Evolutionary conservation across 2,113 vertebrate species (phyloP).

Genomic region (Stegastes partitus): DNA sequence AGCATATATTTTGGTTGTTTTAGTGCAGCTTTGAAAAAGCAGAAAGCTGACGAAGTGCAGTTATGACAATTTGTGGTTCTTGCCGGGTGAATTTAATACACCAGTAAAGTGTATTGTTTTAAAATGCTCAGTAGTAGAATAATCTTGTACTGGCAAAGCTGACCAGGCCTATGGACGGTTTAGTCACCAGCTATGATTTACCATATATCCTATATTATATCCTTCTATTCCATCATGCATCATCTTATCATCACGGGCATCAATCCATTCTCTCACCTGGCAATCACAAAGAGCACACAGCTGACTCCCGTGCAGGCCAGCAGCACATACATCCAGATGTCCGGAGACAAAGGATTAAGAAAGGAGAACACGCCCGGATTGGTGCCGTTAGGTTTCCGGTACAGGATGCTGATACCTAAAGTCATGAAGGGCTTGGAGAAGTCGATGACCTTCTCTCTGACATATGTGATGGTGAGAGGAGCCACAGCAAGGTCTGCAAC

Average conservation of each 20-base stretch:
- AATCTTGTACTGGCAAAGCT: conserved; percentile 1
- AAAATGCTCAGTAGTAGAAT: neutral
- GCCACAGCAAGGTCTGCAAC: conserved; percentile 96
- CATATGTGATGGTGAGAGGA: conserved; percentile 97
- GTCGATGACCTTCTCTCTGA: conserved; percentile 96
- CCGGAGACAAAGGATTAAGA: conserved; percentile 95
- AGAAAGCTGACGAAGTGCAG: conserved; percentile 2
- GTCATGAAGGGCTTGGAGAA: conserved; percentile 99
- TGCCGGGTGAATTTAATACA: neutral
- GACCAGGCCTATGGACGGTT: neutral
- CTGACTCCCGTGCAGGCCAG: conserved; percentile 97
- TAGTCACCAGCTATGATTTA: neutral
- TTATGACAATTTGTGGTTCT: conserved; percentile 4
- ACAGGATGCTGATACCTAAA: conserved; percentile 96
- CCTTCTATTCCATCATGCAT: neutral
- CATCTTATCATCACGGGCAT: neutral
- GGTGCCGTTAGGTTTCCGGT: conserved; percentile 97
- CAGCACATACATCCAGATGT: conserved; percentile 99
- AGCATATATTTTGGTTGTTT: conserved; percentile 24
- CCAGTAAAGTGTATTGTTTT: neutral
- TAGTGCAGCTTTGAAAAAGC: conserved; percentile 12
- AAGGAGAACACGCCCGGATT: conserved; percentile 98
- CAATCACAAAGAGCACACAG: conserved; percentile 98
- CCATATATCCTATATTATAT: no score
- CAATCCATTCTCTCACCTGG: conserved; percentile 87